These are phyloP conservation scores for Loriculus beryllinus DNA, from an alignment of 2,797 vertebrate genomes.

Conservation along the genomic window DNA sequence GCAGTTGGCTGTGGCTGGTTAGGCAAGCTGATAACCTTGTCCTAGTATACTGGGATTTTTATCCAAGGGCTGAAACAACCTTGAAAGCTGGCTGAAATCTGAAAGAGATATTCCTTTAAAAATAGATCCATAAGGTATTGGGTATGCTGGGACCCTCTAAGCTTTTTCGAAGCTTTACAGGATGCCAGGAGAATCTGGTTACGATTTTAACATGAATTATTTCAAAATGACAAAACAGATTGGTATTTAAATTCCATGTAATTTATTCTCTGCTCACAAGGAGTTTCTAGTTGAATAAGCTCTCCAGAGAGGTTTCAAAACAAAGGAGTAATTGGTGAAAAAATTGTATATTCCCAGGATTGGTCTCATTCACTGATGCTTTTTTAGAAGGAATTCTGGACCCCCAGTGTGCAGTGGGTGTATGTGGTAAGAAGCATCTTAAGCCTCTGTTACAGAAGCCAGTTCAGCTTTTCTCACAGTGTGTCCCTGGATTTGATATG, in stretches of 20 bases:
- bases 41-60: background rate
- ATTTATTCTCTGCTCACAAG: background rate
- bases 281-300: background rate
- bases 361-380: background rate
- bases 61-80: background rate
- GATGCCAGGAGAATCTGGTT: background rate
- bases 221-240: background rate
- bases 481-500: background rate
- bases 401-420: accelerated
- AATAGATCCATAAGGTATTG: background rate
- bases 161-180: background rate
- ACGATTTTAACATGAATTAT: background rate
- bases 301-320: background rate
- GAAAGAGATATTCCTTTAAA: background rate
- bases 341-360: background rate
- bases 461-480: background rate
- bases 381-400: background rate
- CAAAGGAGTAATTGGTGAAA: background rate
- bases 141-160: background rate
- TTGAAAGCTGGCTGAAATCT: background rate
- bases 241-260: background rate
- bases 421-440: accelerated
- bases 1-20: background rate
- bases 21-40: background rate
- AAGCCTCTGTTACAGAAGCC: accelerated